Conservation (phyloP, 2,797 vertebrate genomes). For the Coracias cyanogaster region DNA sequence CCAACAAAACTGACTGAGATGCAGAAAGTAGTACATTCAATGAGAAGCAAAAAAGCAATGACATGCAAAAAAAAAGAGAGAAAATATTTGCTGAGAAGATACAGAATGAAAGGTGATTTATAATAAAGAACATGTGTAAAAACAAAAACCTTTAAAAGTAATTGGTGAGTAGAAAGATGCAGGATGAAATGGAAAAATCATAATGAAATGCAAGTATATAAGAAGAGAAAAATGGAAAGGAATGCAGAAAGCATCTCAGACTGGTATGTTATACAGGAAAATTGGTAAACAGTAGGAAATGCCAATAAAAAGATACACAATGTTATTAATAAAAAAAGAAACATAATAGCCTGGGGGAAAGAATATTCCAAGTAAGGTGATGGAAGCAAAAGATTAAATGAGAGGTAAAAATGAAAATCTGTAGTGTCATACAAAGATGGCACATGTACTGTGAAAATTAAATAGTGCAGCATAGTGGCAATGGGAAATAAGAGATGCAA, state of each 20-base stretch:
- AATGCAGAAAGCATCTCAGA: not conserved
- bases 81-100: not conserved
- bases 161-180: not conserved
- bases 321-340: not conserved
- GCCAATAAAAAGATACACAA: not conserved
- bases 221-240: not conserved
- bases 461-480: not conserved
- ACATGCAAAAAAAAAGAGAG: not conserved
- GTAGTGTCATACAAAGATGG: not conserved
- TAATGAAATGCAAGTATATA: not conserved
- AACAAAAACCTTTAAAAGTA: not conserved
- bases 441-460: not conserved
- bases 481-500: not conserved
- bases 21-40: not conserved
- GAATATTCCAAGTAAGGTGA: not conserved
- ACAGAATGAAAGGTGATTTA: not conserved
- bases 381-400: not conserved
- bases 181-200: not conserved
- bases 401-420: not conserved
- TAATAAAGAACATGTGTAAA: not conserved
- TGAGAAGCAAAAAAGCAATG: not conserved
- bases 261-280: not conserved
- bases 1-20: not conserved
- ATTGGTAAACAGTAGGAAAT: not conserved
- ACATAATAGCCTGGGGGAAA: not conserved